Conservation (phyloP, 2,888 invertebrate genomes). For the Colostygia pectinataria region DNA sequence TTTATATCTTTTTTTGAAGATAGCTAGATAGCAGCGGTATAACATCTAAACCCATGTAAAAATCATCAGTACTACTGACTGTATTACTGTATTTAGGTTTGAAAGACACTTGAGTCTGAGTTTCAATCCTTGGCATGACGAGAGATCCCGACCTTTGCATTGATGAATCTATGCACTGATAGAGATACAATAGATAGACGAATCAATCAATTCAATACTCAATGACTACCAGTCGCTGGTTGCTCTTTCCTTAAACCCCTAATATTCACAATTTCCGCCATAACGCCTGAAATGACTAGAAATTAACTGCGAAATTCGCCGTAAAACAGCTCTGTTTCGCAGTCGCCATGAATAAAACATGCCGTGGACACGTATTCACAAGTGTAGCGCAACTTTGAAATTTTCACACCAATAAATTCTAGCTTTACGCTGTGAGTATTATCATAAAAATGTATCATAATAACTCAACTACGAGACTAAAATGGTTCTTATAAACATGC, state of each 20-base stretch:
- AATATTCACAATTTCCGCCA: conserved; percentile 12
- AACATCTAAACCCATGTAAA: too few relatives aligned
- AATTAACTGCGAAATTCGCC: conserved; percentile 48
- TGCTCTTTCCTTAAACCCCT: conserved; percentile 1
- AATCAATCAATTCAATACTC: background rate
- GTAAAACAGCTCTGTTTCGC: conserved; percentile 21
- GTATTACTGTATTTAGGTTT: too few relatives aligned
- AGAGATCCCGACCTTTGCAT: too few relatives aligned
- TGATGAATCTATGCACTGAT: too few relatives aligned
- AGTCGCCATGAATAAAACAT: conserved; percentile 51
- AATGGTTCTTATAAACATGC: conserved; percentile 18
- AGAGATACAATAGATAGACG: background rate
- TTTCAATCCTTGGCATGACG: too few relatives aligned
- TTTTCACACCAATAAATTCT: conserved; percentile 33
- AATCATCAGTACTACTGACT: too few relatives aligned
- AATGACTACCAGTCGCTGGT: conserved; percentile 1
- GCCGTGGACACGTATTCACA: conserved; percentile 32
- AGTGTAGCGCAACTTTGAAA: conserved; percentile 26
- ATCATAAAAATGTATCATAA: conserved; percentile 27
- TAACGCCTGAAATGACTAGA: conserved; percentile 43
- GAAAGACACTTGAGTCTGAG: too few relatives aligned
- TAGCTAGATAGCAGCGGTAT: too few relatives aligned
- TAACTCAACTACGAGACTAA: conserved; percentile 21
- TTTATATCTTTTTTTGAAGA: too few relatives aligned
- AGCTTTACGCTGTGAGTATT: conserved; percentile 26